Conservation (phyloP, 2,797 vertebrate species). For the Nothura maculosa region DNA sequence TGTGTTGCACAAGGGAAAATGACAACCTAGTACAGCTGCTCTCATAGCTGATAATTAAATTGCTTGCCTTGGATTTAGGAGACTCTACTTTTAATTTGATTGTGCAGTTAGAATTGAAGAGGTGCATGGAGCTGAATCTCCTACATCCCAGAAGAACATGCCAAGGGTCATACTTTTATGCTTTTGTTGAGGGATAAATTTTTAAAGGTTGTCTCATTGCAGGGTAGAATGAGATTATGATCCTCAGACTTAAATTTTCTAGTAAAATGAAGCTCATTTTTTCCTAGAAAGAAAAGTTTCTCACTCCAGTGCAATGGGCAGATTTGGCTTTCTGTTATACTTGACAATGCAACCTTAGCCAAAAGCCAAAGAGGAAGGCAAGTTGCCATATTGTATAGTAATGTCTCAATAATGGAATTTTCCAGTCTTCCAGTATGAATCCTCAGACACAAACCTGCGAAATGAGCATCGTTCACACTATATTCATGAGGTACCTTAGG, state of each 20-base stretch:
- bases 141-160: background rate
- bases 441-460: background rate
- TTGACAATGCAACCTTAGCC: background rate
- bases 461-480: background rate
- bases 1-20: background rate
- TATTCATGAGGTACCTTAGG: background rate
- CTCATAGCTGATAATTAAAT: background rate
- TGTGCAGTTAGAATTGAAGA: background rate
- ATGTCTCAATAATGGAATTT: background rate
- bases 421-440: background rate
- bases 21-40: background rate
- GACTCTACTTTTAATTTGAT: background rate
- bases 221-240: background rate
- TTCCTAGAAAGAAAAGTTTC: background rate
- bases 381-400: background rate
- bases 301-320: accelerated
- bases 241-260: background rate
- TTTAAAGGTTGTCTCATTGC: background rate
- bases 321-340: background rate
- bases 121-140: background rate
- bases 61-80: background rate
- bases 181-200: background rate
- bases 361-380: background rate
- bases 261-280: background rate
- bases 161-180: background rate